Conservation (phyloP, 2,888 invertebrate species). For the Odontocolon sp. region DNA sequence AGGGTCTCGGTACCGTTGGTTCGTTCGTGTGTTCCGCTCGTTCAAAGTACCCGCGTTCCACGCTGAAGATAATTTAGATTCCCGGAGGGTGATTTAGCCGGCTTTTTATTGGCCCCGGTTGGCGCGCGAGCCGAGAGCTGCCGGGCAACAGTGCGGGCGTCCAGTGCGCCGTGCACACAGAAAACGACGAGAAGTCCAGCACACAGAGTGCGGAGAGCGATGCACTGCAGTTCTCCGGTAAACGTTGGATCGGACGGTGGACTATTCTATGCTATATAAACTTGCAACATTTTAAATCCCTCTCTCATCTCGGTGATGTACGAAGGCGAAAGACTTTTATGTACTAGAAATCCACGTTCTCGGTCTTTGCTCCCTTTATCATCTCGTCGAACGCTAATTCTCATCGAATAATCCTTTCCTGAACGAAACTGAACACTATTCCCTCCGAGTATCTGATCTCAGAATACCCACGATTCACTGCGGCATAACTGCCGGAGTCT, state of each 20-base stretch:
- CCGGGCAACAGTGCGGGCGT: not conserved
- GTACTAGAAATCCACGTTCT: slow-evolving; percentile 32
- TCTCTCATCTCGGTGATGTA: slow-evolving; percentile 21
- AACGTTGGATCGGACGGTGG: not conserved
- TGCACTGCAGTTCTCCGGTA: slow-evolving; percentile 20
- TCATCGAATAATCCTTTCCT: slow-evolving; percentile 48
- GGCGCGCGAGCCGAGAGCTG: slow-evolving; percentile 7
- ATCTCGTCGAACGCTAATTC: slow-evolving; percentile 50
- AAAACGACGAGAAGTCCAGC: not conserved
- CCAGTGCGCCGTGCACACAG: not conserved
- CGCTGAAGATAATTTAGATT: slow-evolving; percentile 76
- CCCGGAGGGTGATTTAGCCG: slow-evolving; percentile 74
- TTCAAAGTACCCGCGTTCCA: slow-evolving; percentile 72
- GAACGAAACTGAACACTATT: slow-evolving; percentile 46
- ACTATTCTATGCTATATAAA: not conserved
- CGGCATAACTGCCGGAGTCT: slow-evolving; percentile 8
- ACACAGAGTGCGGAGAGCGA: slow-evolving; percentile 34
- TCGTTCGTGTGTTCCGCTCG: slow-evolving; percentile 35
- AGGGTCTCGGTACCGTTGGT: slow-evolving; percentile 25
- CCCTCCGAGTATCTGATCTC: not conserved
- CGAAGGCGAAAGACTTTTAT: slow-evolving; percentile 20
- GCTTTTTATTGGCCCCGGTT: slow-evolving; percentile 66
- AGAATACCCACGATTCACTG: not conserved
- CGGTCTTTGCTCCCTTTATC: no score
- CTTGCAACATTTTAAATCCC: slow-evolving; percentile 36